phyloP scores from a whole-genome alignment of 2,888 invertebrate genomes.

The Lutraria lutraria region DNA sequence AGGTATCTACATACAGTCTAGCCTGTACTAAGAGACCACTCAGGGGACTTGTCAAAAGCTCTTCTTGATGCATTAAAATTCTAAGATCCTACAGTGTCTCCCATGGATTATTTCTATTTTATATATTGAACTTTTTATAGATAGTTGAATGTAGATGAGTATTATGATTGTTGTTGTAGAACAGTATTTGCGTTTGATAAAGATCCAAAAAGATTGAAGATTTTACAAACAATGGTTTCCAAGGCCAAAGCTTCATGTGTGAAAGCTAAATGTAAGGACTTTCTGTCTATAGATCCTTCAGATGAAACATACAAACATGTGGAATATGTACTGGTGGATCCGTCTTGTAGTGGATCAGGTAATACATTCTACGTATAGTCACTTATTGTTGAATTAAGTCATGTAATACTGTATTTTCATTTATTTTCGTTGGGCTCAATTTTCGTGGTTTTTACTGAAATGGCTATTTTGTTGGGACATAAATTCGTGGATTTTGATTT shows the following conservation, averaged over 20 bases:
- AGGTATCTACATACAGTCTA: too few species aligned
- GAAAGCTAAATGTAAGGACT: constrained; percentile 91
- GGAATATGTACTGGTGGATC: constrained; percentile 97
- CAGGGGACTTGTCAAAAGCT: too few species aligned
- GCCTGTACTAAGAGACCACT: too few species aligned
- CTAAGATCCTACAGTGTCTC: too few species aligned
- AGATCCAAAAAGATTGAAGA: constrained; percentile 86
- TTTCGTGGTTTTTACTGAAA: too few species aligned
- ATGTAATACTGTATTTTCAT: neutral
- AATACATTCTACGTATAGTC: constrained; percentile 26
- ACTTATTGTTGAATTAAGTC: neutral
- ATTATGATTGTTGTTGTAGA: constrained; percentile 75
- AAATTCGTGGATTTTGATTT: too few species aligned
- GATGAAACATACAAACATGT: constrained; percentile 88
- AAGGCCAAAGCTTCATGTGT: constrained; percentile 91
- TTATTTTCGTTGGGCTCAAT: too few species aligned
- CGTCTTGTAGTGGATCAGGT: constrained; percentile 98
- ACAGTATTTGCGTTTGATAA: constrained; percentile 94
- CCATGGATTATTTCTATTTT: too few species aligned
- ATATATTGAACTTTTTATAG: too few species aligned
- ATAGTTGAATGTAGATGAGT: too few species aligned
- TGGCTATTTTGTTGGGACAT: too few species aligned
- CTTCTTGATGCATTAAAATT: too few species aligned
- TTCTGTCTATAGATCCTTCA: constrained; percentile 90
- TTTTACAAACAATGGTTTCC: constrained; percentile 76